Base-by-base conservation (phyloP, 23 tunicate genomes). In the Trididemnum clinides region DNA sequence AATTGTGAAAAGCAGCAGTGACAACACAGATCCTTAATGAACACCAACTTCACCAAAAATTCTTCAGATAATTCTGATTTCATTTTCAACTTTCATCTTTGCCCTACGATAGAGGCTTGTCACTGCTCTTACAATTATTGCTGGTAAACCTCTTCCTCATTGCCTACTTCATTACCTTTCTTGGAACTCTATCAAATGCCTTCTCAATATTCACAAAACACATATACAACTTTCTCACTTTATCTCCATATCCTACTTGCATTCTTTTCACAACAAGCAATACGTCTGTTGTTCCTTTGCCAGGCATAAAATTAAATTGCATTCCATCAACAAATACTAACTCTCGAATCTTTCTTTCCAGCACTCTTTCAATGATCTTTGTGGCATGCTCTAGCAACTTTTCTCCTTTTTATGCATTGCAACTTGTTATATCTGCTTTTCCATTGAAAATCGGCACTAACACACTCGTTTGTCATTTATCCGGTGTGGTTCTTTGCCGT, bases 241-340 rank as follows among this genome's bases (percentile, higher is more conserved):
- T n/a, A 5, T n/a, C 3, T 28, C 27, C 20, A 10, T 4, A 4
- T 59, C 66, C 25, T 59, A 25, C 22, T 59, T 25, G 27, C 7
- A 25, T 25, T 25, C 23, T 70, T 25, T 7, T 29, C 7, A n/a
- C 5, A 29, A 6, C 7, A 27, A 29, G 31, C 12, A 70, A 32
- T 3, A n/a, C 76, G 31, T 70, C 39, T 4, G 76, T 70, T 5
- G 80, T 39, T 35, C 80, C 30, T 31, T 74, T 74, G 7, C 80
- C 80, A 38, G 80, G 80, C 80, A 74, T 74, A 37, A 74, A 74
- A 3, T 7, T 29, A 74, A 37, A 74, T 22, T 74, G 80, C 80
- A 29, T 37, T 10, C n/a, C 57, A 12, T 74, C 57, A 2, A 39
- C 4, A 18, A 35, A 10, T 5, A 38, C 58, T 31, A 74, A 74